These are phyloP conservation scores for Apotomis turbidana DNA, from an alignment of 2,888 invertebrate genomes.

Conservation along the genomic window DNA sequence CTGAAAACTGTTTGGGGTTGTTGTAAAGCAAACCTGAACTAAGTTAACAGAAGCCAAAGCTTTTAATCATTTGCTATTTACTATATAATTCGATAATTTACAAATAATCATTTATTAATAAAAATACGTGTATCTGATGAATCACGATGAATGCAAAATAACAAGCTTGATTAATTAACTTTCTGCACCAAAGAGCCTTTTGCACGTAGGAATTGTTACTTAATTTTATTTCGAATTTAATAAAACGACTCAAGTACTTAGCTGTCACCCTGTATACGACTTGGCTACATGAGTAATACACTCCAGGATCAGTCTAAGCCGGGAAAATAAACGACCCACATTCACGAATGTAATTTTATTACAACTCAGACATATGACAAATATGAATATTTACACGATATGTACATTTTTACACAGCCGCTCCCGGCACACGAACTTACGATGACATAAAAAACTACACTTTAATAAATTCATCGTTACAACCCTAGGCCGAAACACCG, in stretches of 20 bases:
- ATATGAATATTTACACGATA: constrained; percentile 80
- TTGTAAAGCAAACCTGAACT: too few species aligned
- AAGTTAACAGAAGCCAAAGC: too few species aligned
- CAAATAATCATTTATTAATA: background rate
- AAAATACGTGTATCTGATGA: too few species aligned
- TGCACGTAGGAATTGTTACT: too few species aligned
- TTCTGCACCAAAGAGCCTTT: background rate
- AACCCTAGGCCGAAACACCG: constrained; percentile 69
- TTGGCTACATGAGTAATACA: background rate
- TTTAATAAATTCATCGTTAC: constrained; percentile 80
- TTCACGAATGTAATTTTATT: constrained; percentile 72
- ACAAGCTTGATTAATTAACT: background rate
- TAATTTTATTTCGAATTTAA: too few species aligned
- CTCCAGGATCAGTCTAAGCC: background rate
- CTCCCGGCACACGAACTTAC: constrained; percentile 61
- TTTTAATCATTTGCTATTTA: too few species aligned
- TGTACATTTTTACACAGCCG: constrained; percentile 77
- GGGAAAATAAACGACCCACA: constrained; percentile 45
- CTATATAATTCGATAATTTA: background rate
- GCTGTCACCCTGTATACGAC: background rate
- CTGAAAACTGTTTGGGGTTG: too few species aligned
- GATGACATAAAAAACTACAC: constrained; percentile 72
- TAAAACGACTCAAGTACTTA: background rate
- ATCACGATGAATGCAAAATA: too few species aligned
- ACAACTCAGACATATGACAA: constrained; percentile 74